Base-by-base conservation (phyloP, 2,797 vertebrate genomes). In the Manis javanica region DNA sequence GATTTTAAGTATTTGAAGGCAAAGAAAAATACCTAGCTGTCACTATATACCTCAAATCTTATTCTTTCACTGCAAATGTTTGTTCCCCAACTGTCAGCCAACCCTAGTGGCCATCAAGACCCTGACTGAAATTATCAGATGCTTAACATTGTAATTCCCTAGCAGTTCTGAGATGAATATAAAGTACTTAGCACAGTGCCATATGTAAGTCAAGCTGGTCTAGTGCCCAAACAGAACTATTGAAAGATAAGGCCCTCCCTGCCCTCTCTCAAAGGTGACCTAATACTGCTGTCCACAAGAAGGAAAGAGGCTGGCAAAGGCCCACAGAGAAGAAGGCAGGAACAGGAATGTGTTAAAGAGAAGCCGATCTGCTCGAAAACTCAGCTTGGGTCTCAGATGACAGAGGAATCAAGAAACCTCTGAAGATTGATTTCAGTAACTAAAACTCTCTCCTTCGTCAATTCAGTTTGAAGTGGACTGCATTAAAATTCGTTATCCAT, bases 1-100 rank as follows among this genome's bases (percentile, higher is more conserved):
- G 39, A 85, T 75, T 95, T 95, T 95, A 90, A 92, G 59, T 77
- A 88, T 69, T 49, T 90, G 84, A 88, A 92, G 79, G 83, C 59
- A 90, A 92, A 96, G 57, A 92, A 87, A 94, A 88, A 66, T 42
- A 88, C 39, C 13, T 61, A 34, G 46, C 23, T 79, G 61, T 55
- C 19, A 57, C 8, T 69, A 64, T 63, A 63, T 82, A 74, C 46
- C 26, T 90, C 53, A 72, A n/a, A 39, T 37, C 21, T 63, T 89
- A 39, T 79, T 78, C n/a, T 85, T 96, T 66, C 19, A 61, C 37
- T 83, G 31, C 89, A 89, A 69, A 72, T 26, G 31, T 64, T 72
- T 74, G 7, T 61, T 91, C 46, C 46, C 66, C 59, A 96, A 29
- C 51, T 69, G 34, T 31, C 31, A 87, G 29, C 11, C 31, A 46